A percentile compares a stretch with the other conserved stretches of the same genome.
These are phyloP conservation scores for Margaritifera margaritifera DNA, from an alignment of 2,888 invertebrate species.

Conservation along the genomic window DNA sequence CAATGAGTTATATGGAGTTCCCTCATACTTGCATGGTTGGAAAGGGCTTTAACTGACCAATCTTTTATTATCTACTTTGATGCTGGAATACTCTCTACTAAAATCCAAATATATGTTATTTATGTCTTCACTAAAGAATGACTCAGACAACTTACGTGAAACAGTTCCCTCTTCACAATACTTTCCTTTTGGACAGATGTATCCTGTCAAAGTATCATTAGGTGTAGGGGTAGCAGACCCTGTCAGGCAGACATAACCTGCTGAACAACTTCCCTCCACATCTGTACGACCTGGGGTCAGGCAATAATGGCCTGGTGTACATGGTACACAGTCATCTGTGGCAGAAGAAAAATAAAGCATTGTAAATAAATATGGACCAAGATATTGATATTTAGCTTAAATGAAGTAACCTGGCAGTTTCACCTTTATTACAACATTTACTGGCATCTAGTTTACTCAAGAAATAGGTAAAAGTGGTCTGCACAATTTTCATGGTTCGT, in stretches of 20 bases:
- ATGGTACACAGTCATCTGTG: constrained; percentile 58
- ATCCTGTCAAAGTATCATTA: constrained; percentile 62
- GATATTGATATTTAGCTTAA: no score
- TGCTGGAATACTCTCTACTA: no score
- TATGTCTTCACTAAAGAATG: neutral
- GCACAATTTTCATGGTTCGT: no score
- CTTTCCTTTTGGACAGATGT: constrained; percentile 61
- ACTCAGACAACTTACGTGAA: constrained; percentile 19
- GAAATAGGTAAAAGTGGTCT: no score
- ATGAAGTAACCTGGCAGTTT: no score
- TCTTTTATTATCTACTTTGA: no score
- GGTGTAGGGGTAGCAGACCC: constrained; percentile 61
- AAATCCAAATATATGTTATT: no score
- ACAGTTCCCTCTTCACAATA: constrained; percentile 60
- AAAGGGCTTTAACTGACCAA: no score
- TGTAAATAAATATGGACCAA: neutral
- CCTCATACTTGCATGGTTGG: neutral
- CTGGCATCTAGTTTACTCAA: no score
- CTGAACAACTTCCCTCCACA: constrained; percentile 57
- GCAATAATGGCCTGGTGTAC: constrained; percentile 63
- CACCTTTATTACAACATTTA: no score
- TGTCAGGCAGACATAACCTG: constrained; percentile 62
- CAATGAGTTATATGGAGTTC: no score
- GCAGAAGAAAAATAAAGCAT: neutral
- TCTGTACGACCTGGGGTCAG: constrained; percentile 56